Evolutionary conservation across 2,113 vertebrate species (phyloP).

Genomic region (Lepisosteus oculatus): DNA sequence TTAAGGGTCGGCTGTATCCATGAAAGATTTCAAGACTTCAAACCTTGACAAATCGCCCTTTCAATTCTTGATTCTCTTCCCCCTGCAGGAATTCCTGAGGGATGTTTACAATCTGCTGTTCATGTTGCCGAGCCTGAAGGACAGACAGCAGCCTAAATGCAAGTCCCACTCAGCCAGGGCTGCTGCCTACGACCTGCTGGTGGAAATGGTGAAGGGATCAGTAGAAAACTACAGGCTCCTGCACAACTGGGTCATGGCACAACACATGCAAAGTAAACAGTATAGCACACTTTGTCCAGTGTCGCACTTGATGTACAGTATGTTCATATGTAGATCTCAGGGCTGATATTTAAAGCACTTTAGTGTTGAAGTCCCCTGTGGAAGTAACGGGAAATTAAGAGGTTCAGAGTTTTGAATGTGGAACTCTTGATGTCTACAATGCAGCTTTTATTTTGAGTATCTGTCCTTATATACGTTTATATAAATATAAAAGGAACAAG

Average conservation of each 20-base stretch:
- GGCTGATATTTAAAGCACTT: no score
- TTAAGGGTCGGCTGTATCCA: background rate
- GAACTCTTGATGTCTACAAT: no score
- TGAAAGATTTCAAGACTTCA: background rate
- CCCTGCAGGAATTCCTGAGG: constrained; percentile 85
- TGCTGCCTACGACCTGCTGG: constrained; percentile 92
- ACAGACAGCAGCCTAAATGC: constrained; percentile 93
- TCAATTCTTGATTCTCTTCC: constrained; percentile 22
- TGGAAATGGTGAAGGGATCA: constrained; percentile 95
- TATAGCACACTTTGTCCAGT: background rate
- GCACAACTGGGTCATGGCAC: constrained; percentile 99
- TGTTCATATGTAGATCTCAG: no score
- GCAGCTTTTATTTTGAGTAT: no score
- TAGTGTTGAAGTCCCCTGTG: no score
- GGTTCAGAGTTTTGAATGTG: no score
- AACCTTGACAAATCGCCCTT: background rate
- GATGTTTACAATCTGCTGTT: constrained; percentile 96
- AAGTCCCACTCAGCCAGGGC: constrained; percentile 94
- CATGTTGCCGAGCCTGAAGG: constrained; percentile 91
- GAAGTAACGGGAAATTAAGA: no score
- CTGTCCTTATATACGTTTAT: no score
- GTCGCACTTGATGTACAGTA: no score
- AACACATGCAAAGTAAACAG: constrained; percentile 96
- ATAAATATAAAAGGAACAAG: no score
- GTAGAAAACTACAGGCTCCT: constrained; percentile 97